Base-by-base conservation (phyloP, 2,113 vertebrate genomes). In the Trematocara zebra region DNA sequence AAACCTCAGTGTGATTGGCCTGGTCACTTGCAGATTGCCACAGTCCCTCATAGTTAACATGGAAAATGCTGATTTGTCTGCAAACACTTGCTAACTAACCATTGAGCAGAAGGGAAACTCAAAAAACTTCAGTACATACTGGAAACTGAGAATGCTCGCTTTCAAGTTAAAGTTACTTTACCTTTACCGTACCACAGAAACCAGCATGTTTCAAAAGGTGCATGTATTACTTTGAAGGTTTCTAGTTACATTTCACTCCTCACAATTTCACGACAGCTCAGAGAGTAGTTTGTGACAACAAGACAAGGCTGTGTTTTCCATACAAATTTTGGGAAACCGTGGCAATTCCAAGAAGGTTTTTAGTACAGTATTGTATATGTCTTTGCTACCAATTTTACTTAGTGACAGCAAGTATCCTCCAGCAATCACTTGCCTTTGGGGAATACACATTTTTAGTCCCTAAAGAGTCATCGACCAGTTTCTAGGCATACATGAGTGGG, bases 111-210 rank as follows among this genome's bases (percentile, higher is more conserved):
- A 67, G 59, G 10, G 6, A 67, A 67, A 67, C 61, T 67, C 18
- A 33, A 67, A 67, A 40, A 8, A 40, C 33, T 0, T 20, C 4
- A 3, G 33, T 0, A 0, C 6, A 67, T 20, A 67, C 35, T 42
- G 64, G 35, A 23, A 69, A 69, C n/a, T 14, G 35, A 37, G 33
- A 37, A 20, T 40, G 8, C 15, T 59, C 5, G 1, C 8, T 10
- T 59, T 31, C 14, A 59, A 59, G 56, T 33, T 33, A 33, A 42
- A 15, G 64, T 44, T 37, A 67, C 33, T 67, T 37, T 67, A 37
- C 6, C 33, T 0, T 42, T 42, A 23, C 12, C 2, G 8, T 69
- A 26, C n/a, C 64, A 69, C n/a, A 44, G 64, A 44, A 44, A 10
- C 64, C 35, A 37, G 33, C 61, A 42, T 5, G 11, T 20, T 37